These are phyloP conservation scores for Marmota flaviventris DNA, from an alignment of 2,113 vertebrate genomes.

Conservation along the genomic window DNA sequence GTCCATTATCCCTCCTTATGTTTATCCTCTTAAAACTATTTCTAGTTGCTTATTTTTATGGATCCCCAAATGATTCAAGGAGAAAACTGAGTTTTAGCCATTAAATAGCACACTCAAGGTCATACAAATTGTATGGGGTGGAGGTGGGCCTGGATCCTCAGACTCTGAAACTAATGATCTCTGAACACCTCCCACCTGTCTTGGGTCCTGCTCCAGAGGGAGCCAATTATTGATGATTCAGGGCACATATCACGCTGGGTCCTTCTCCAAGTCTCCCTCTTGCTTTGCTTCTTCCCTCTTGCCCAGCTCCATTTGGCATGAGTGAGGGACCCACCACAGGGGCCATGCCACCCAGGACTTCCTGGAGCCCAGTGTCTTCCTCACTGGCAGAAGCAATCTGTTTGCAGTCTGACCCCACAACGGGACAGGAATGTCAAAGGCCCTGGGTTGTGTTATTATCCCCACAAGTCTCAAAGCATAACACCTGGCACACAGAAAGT, in stretches of 20 bases:
- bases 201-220: background rate
- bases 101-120: background rate
- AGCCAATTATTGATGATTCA: background rate
- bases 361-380: background rate
- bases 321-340: background rate
- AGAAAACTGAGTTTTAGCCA: background rate
- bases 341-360: too few relatives aligned
- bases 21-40: background rate
- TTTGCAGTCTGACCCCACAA: background rate
- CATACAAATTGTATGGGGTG: background rate
- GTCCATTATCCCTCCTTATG: background rate
- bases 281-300: background rate
- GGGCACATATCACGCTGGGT: accelerated
- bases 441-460: background rate
- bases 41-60: background rate
- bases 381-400: background rate
- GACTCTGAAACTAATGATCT: background rate
- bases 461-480: background rate
- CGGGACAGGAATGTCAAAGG: background rate
- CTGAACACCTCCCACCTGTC: background rate
- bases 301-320: background rate
- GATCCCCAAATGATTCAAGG: background rate
- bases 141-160: background rate
- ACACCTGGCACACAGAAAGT: background rate
- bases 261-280: background rate